phyloP scores from a whole-genome alignment of 2,888 invertebrate species.

The Caenorhabditis panamensis region DNA sequence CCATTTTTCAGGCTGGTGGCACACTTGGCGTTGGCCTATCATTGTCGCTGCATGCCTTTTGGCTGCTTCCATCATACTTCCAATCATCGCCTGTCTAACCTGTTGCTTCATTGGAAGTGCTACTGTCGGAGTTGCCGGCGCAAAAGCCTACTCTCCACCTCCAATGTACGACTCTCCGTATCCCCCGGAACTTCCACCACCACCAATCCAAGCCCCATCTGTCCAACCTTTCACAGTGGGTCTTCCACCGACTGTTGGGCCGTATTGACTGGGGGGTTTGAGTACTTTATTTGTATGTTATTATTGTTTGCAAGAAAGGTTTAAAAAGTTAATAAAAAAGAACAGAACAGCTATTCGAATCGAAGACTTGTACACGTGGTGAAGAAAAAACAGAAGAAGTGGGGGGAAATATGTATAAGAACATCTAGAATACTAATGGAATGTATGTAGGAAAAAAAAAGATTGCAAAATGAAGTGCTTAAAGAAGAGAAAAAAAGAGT shows the following conservation, averaged over 20 bases:
- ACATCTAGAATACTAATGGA: conserved; percentile 19
- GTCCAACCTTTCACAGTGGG: conserved; percentile 59
- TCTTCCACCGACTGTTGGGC: conserved; percentile 37
- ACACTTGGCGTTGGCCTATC: conserved; percentile 50
- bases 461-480: too few species aligned
- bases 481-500: conserved; percentile 4
- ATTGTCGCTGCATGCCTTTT: conserved; percentile 31
- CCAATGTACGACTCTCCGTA: conserved; percentile 50
- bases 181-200: conserved; percentile 51
- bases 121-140: conserved; percentile 19
- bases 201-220: conserved; percentile 43
- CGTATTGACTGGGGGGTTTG: conserved; percentile 20
- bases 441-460: conserved; percentile 3
- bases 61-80: conserved; percentile 21
- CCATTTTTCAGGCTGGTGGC: conserved; percentile 57
- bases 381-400: conserved; percentile 4
- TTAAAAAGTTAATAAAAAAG: background rate
- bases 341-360: background rate
- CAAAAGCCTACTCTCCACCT: conserved; percentile 48
- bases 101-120: conserved; percentile 51
- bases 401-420: background rate
- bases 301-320: background rate
- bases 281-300: conserved; percentile 22
- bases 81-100: conserved; percentile 34
- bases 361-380: conserved; percentile 17